Percentiles rank a stretch among this genome's conserved stretches.
These are phyloP conservation scores for Palythoa caribaeorum DNA, from an alignment of 92 coral and sea anemone genomes.

Conservation along the genomic window DNA sequence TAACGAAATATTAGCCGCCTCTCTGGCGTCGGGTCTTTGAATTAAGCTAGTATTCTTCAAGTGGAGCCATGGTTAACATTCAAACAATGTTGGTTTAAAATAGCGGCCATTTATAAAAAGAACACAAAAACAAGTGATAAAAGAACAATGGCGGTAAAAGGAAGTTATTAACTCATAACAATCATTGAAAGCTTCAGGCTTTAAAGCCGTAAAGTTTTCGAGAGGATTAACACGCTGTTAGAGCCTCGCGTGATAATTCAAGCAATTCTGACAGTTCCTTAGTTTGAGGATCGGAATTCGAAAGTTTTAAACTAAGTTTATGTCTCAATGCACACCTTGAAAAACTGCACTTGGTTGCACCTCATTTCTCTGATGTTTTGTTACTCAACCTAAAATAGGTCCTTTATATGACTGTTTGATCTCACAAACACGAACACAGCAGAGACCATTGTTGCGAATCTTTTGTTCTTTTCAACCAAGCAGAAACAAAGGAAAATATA, in stretches of 20 bases:
- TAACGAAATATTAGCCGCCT: constrained; percentile 26
- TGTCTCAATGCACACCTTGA: background rate
- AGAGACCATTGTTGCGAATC: background rate
- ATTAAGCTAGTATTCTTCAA: constrained; percentile 16
- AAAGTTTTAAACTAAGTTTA: background rate
- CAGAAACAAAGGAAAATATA: background rate
- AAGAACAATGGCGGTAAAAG: constrained; percentile 23
- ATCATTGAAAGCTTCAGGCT: constrained; percentile 25
- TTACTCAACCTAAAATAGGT: background rate
- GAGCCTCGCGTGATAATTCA: constrained; percentile 23
- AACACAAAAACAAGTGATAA: constrained; percentile 22
- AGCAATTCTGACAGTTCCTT: background rate
- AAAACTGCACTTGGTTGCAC: background rate
- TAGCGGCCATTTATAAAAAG: constrained; percentile 31
- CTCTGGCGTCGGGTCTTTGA: constrained; percentile 31
- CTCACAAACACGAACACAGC: background rate
- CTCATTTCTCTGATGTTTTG: background rate
- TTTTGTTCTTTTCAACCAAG: constrained; percentile 18
- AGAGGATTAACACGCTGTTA: constrained; percentile 31
- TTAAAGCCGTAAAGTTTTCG: background rate
- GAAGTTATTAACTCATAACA: constrained; percentile 33
- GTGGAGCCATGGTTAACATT: constrained; percentile 26
- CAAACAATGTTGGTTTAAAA: background rate
- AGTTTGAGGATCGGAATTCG: background rate
- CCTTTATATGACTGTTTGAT: background rate